Evolutionary conservation across 2,888 invertebrate genomes (phyloP), one percentile per base, ranked within the genome.

Genomic region (Nowickia ferox): DNA sequence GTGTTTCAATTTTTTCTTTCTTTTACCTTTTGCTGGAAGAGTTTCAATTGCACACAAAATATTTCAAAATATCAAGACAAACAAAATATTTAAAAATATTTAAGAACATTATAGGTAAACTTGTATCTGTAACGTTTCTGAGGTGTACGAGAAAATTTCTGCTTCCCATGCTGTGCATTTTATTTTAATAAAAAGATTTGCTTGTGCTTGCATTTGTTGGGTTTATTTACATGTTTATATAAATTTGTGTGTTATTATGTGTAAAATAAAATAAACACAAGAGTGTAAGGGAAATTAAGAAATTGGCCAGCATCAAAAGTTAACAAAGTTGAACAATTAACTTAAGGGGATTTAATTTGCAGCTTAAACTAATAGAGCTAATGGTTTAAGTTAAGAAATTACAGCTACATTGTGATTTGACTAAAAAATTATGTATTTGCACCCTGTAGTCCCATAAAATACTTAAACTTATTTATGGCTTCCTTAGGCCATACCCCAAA

Each of bases 281-380:
- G 48, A 69, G 9, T 51, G 53, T 51, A 46, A 65, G 38, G 38
- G 63, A 63, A 71, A 53, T 79, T 71, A 55, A 30, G 63, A 63
- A 71, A 53, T 79, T 71, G 46, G 53, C 59, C 48, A 74, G 78
- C 65, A 61, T 72, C 74, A 74, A 79, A 63, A 63, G 59, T 63
- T 48, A 79, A 79, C 69, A 79, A 75, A 75, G 63, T 75, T 79
- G 51, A 84, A 75, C 79, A 79, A 84, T 79, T 79, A 75, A 75
- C 79, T 79, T 79, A 38, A 69, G 75, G 84, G 46, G 79, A 48
- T 84, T 44, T 69, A 75, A 57, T 71, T 69, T 84, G 57, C 40
- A 71, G 17, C 19, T 59, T 13, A 61, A 79, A 71, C 63, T 72
- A 72, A 79, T 65, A 63, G 53, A 46, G 63, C 53, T 22, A 19